Base-by-base conservation (phyloP, 92 coral and sea anemone genomes). In the Epizoanthus fatuus region DNA sequence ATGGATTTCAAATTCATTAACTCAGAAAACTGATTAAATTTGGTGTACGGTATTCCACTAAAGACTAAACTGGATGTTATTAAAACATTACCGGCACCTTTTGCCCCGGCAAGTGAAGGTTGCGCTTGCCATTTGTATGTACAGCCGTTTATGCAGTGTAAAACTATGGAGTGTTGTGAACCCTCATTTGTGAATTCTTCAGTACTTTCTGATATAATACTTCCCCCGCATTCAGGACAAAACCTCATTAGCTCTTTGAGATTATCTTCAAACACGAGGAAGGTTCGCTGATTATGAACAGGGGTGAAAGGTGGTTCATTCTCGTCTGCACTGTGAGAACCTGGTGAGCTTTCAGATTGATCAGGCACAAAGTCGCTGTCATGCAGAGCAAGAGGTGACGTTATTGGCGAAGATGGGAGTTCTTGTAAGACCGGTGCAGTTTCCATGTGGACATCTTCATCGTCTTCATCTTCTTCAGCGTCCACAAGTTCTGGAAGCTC, bases 91-190 rank as follows among this genome's bases (percentile, higher is more conserved):
- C 69, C 86, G 63, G 70, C 69, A 42, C 45, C 45, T n/a, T n/a
- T 81, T 57, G 52, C 29, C 77, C 59, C 86, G 25, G 62, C 60
- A 44, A 72, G 19, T 72, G 78, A 72, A 44, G 88, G 69, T 67
- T 75, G 89, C 54, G 89, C n/a, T 72, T 74, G 79, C 84, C 84
- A 75, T 9, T 65, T 85, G 45, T 51, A 79, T 29, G 20, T 69
- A 72, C 74, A 79, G 42, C 86, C 86, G 59, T 62, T 86, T 52
- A 57, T 32, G 20, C 86, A 69, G 45, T 4, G 20, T 6, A 62
- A 35, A 3, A 3, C 54, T n/a, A 69, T 63, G 25, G 25, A 29
- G 47, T 49, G 66, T 44, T 75, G 79, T 7, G 81, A 38, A 7
- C 86, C 90, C 59, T 86, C 86, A 78, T 44, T 79, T 17, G 22